Evolutionary conservation across 2,113 vertebrate species (phyloP), one percentile per base, ranked within the genome.

Genomic region (Brachypteracias leptosomus): DNA sequence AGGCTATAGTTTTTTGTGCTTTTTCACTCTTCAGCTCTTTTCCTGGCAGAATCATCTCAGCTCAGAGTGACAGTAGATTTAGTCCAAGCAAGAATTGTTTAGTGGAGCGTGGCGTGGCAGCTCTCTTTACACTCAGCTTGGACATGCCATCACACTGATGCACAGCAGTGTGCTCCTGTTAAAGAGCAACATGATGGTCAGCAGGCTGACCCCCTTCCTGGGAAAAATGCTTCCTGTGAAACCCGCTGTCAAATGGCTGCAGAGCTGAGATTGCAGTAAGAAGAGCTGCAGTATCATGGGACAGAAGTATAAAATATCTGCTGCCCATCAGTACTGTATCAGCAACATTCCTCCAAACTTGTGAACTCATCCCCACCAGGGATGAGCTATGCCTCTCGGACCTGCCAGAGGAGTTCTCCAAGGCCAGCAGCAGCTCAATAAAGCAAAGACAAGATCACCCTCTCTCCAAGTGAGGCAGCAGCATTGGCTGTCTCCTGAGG

Each of bases 1-100:
- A 90, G 59, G 36, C 55, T 90, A 7, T 70, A 5, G 62, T 94
- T 90, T 73, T 33, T 85, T 57, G 25, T 35, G 65, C 55, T 84
- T 71, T 92, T 81, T 54, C 33, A 24, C 46, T 66, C 72, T 58
- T 77, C 88, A 89, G 42, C 75, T 71, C 59, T 77, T 80, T 71
- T 67, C 47, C 76, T 84, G 79, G 81, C 83, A 90, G 72, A 36
- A 74, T 28, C 55, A 12, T n/a, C 79, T 59, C 54, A 17, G 75
- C 79, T 88, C 22, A 4, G 40, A 71, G 77, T 47, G 90, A 52
- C 66, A 65, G 89, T 14, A 29, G 83, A 35, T 87, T 63, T 59
- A 68, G 86, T 44, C 86, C 94, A 84, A 78, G 91, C 42, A 20
- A 4, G 61, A 62, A 81, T 67, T 92, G 90, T 76, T 96, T 89